Base-by-base conservation (phyloP, 1,140 invertebrate species). In the Drosophila hydei region DNA sequence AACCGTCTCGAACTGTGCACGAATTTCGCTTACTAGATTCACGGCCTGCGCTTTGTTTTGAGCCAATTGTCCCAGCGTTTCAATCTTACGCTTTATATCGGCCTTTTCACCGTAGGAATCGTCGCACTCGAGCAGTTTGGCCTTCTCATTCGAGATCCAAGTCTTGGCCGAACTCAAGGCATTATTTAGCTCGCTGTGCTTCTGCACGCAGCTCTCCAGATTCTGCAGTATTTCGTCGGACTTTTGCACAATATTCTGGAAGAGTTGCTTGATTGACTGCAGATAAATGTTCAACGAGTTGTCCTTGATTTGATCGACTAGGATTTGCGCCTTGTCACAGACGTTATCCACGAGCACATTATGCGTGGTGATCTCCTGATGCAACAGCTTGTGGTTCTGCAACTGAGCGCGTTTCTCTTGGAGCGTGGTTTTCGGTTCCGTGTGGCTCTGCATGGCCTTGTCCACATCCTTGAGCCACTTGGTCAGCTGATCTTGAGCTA, bases 301-400 rank as follows among this genome's bases (percentile, higher is more conserved):
- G 79, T 98, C 97, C 89, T 97, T 95, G 3, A 97, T 98, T 92
- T 97, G 95, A 90, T 97, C 95, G 7, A 98, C 96, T 21, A 99
- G 92, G 48, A 96, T 94, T 81, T 97, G 96, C 8, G 97, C 97
- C 92, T 97, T 98, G 60, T 98, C 97, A 90, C 96, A 97, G 16
- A 99, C 96, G 60, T 95, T 95, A 87, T 98, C 97, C 0, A 99
- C 96, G 0, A 98, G 91, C 51, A 95, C 94, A 90, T 97, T 96
- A 92, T 98, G 97, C 0, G 96, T 97, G 92, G 97, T 95, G 48
- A 99, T 98, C 92, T 99, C 98, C 92, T 99, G 97, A 87, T 99
- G 97, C 92, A 98, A 96, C 33, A 99, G 96, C 92, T 97, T 97
- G 88, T 98, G 97, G 87, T 98, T 98, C 90, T 98, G 97, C 12